Percentiles rank a stretch among this genome's conserved stretches.
phyloP scores from a whole-genome alignment of 2,888 invertebrate genomes.

The Rosalia funebris region DNA sequence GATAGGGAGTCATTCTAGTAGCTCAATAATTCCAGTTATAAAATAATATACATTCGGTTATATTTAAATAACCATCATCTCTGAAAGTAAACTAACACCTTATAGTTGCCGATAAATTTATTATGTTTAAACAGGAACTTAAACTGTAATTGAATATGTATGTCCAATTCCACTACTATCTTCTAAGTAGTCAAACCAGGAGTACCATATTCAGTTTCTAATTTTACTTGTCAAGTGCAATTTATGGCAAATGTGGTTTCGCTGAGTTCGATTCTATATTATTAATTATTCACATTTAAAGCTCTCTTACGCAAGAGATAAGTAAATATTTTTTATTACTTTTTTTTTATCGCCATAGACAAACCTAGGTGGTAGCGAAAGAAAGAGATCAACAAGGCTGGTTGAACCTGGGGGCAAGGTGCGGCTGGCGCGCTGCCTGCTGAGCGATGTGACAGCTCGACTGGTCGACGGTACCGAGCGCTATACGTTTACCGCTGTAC shows the following conservation, averaged over 20 bases:
- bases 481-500: slow-evolving; percentile 39
- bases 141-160: neutral
- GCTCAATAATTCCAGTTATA: no score
- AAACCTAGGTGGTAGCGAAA: slow-evolving; percentile 5
- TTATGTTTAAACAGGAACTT: neutral
- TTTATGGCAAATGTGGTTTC: no score
- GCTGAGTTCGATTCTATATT: no score
- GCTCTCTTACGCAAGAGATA: neutral
- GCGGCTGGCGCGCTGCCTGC: slow-evolving; percentile 47
- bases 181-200: neutral
- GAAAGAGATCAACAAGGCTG: slow-evolving; percentile 7
- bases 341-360: neutral
- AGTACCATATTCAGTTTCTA: neutral
- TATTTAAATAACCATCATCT: no score
- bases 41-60: no score
- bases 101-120: neutral
- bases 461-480: slow-evolving; percentile 43
- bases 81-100: neutral
- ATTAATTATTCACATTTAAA: no score
- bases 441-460: slow-evolving; percentile 52
- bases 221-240: no score
- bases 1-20: no score
- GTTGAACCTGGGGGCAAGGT: slow-evolving; percentile 47
- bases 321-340: neutral
- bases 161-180: neutral